Base-by-base conservation (phyloP, 2,888 invertebrate genomes). In the Amiota minor region DNA sequence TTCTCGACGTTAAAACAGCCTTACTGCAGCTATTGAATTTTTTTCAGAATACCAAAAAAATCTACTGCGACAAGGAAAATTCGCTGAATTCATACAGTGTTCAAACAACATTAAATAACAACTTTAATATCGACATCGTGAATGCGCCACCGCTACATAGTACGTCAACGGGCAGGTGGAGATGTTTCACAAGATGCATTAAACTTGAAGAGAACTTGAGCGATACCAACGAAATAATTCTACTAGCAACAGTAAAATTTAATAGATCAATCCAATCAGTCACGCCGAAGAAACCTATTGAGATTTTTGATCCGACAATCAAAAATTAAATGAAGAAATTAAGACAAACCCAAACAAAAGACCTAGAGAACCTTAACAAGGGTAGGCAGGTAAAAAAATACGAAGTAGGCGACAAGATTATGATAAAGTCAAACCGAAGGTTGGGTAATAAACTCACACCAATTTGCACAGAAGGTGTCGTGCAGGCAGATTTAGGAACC, bases 111-210 rank as follows among this genome's bases (percentile, higher is more conserved):
- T n/a, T 59, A 18, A n/a, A 18, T 1, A 59, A 2, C 18, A 59
- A 59, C 20, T 59, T 59, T 59, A 11, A 59, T 20, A 59, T 59
- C 20, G 18, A 59, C 18, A 59, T 59, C 16, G 59, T 59, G 18
- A 59, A 59, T 20, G 59, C 59, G 6, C 59, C 18, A 18, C 1
- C 59, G 1, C 1, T 59, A 12, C 59, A 59, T 59, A 18, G 8
- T 11, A 59, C 16, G 4, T 59, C 59, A 6, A 59, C 11, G 59
- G 20, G 20, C 16, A 59, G 59, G 59, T 59, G 59, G 59, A 59
- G 20, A 6, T 16, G 20, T 59, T 59, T 18, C 59, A 59, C 59
- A 59, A 59, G 59, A 14, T 4, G 59, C 59, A 2, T 59, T 16
- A 59, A 59, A 49, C 49, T 49, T 10, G 12, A 49, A 49, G 9